These are phyloP conservation scores for Acromyrmex heyeri DNA, from an alignment of 1,140 invertebrate genomes.

Conservation along the genomic window DNA sequence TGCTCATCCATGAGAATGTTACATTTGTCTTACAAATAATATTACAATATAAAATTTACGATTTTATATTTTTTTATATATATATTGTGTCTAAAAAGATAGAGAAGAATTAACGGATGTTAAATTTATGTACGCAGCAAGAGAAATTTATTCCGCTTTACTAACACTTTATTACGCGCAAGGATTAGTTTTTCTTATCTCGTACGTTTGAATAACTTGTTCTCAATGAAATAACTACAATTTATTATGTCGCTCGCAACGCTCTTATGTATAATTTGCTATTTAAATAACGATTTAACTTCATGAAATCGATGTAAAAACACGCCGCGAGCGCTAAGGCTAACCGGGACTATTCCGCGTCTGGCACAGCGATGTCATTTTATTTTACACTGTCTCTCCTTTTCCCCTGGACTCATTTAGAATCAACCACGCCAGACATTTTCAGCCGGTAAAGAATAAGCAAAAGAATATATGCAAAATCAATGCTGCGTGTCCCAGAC, in stretches of 20 bases:
- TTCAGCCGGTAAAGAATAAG: conserved; percentile 8
- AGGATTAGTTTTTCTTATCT: not conserved
- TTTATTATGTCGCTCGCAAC: not conserved
- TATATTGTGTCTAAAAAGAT: not conserved
- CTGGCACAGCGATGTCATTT: conserved; percentile 16
- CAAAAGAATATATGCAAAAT: conserved; percentile 61
- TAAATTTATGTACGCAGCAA: not conserved
- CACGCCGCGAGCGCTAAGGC: not conserved
- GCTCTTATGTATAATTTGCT: not conserved
- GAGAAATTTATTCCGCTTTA: not conserved
- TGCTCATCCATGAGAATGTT: too few relatives aligned
- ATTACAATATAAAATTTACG: not conserved
- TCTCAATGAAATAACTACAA: not conserved
- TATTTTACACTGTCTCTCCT: conserved; percentile 4
- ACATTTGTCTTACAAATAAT: too few relatives aligned
- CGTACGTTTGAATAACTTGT: not conserved
- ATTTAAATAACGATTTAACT: conserved; percentile 42
- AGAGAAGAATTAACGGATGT: not conserved
- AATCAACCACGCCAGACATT: conserved; percentile 25
- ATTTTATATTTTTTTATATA: not conserved
- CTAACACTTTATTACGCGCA: not conserved
- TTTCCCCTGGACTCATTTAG: conserved; percentile 17
- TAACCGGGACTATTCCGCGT: conserved; percentile 7
- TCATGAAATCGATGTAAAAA: not conserved
- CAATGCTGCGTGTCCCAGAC: conserved; percentile 4